Conservation (phyloP, 2,797 vertebrate genomes). For the Arrhamphus sclerolepis region DNA sequence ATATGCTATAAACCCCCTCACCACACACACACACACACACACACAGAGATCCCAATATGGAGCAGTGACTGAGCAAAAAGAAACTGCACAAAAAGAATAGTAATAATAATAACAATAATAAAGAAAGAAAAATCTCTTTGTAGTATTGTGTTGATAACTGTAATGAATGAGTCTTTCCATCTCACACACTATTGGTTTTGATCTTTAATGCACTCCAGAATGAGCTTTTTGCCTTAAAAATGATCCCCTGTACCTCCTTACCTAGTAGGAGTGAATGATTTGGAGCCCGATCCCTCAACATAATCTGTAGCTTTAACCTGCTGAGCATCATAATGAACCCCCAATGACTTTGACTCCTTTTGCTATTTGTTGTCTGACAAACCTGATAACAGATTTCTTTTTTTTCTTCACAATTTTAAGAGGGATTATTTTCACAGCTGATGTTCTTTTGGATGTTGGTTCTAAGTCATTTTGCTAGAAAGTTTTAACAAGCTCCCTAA, state of each 20-base stretch:
- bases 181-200: constrained; percentile 36
- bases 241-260: constrained; percentile 51
- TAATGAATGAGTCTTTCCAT: constrained; percentile 54
- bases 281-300: constrained; percentile 17
- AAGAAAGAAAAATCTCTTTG: constrained; percentile 29
- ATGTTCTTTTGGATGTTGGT: background rate
- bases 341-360: constrained; percentile 7
- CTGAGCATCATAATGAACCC: constrained; percentile 6
- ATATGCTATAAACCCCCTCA: no score
- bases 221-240: constrained; percentile 36
- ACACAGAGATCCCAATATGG: background rate
- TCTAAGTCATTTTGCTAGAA: constrained; percentile 23
- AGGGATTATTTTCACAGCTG: background rate
- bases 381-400: constrained; percentile 2
- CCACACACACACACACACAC: no score
- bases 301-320: constrained; percentile 27
- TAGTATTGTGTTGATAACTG: constrained; percentile 43
- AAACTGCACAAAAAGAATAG: constrained; percentile 8
- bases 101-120: constrained; percentile 35
- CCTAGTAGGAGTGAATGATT: constrained; percentile 38
- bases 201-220: constrained; percentile 59
- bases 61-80: background rate
- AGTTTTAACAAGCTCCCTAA: constrained; percentile 28
- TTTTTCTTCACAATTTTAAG: background rate
- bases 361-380: constrained; percentile 5